A percentile compares a stretch with the other conserved stretches of the same genome.
Evolutionary conservation across 2,797 vertebrate species (phyloP).

Genomic region (Sparus aurata): DNA sequence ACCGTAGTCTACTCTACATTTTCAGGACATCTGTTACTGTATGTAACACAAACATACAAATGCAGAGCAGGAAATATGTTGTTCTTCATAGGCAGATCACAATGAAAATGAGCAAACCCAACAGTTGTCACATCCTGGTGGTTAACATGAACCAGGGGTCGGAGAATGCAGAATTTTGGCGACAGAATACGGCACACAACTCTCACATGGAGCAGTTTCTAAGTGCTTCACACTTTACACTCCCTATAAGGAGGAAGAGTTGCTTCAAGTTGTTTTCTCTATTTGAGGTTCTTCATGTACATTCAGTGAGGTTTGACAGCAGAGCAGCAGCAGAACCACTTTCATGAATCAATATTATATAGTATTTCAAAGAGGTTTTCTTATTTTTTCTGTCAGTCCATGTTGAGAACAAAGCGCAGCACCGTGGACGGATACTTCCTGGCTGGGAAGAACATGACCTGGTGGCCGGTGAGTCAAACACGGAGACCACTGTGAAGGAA

Average conservation of each 20-base stretch:
- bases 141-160: not conserved
- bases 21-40: not conserved
- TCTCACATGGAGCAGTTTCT: not conserved
- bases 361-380: not conserved
- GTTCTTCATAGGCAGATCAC: too few relatives aligned
- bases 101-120: not conserved
- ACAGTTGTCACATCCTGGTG: not conserved
- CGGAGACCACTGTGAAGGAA: not conserved
- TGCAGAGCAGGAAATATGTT: too few relatives aligned
- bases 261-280: not conserved
- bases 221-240: not conserved
- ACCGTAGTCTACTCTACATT: not conserved
- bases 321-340: not conserved
- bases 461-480: constrained; percentile 94
- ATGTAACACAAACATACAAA: not conserved
- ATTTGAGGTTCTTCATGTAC: not conserved
- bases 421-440: constrained; percentile 97
- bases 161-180: not conserved
- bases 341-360: too few relatives aligned
- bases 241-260: not conserved
- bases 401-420: constrained; percentile 94
- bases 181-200: not conserved
- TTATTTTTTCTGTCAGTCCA: constrained; percentile 87
- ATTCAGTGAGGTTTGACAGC: not conserved
- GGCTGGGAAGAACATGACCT: constrained; percentile 95